A percentile compares a stretch with the other conserved stretches of the same genome.
phyloP scores from a whole-genome alignment of 2,888 invertebrate species.

The Mactromeris polynyma region DNA sequence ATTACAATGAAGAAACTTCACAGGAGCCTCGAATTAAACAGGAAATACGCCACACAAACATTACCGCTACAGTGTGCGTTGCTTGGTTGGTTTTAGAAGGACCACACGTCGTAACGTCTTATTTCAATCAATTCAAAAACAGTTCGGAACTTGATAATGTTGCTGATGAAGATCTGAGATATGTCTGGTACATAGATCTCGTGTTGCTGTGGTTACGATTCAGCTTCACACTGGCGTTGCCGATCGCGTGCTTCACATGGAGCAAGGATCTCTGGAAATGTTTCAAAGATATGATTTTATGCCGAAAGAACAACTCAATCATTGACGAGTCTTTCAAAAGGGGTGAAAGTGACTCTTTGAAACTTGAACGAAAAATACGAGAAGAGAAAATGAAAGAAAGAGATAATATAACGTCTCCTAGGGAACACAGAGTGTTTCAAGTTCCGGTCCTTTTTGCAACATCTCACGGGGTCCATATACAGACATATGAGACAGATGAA shows the following conservation, averaged over 20 bases:
- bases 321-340: slow-evolving; percentile 75
- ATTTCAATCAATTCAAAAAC: slow-evolving; percentile 73
- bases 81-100: slow-evolving; percentile 81
- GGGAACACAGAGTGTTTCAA: slow-evolving; percentile 72
- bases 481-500: slow-evolving; percentile 34
- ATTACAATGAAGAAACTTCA: slow-evolving; percentile 67
- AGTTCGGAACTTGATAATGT: slow-evolving; percentile 65
- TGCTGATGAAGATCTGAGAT: slow-evolving; percentile 60
- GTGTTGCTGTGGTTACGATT: slow-evolving; percentile 83
- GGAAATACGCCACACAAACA: slow-evolving; percentile 76
- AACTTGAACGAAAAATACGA: slow-evolving; percentile 49
- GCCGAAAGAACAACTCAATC: slow-evolving; percentile 82
- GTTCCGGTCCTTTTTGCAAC: slow-evolving; percentile 85
- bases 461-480: slow-evolving; percentile 79
- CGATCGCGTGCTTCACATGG: slow-evolving; percentile 79
- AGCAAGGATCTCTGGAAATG: slow-evolving; percentile 83
- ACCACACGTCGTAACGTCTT: slow-evolving; percentile 78
- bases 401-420: slow-evolving; percentile 55
- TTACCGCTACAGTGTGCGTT: slow-evolving; percentile 75
- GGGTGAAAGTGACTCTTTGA: slow-evolving; percentile 46
- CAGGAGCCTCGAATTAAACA: slow-evolving; percentile 71
- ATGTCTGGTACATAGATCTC: slow-evolving; percentile 80
- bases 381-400: slow-evolving; percentile 58
- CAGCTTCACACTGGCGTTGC: slow-evolving; percentile 79
- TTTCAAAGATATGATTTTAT: slow-evolving; percentile 81